A percentile compares a stretch with the other conserved stretches of the same genome.
These are phyloP conservation scores for Epinotia demarniana DNA, from an alignment of 2,888 invertebrate genomes.

Conservation along the genomic window DNA sequence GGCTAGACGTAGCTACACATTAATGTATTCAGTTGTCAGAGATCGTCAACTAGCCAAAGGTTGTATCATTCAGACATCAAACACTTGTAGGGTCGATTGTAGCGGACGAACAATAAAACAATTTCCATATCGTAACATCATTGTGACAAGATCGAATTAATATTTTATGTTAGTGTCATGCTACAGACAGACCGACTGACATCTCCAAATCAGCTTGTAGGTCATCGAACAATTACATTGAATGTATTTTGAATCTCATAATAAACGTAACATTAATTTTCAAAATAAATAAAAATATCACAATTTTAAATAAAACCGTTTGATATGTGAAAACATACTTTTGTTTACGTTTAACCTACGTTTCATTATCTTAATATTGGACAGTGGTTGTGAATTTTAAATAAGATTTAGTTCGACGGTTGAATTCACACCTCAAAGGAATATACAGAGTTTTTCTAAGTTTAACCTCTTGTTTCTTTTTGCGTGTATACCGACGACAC, in stretches of 20 bases:
- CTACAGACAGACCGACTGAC: slow-evolving; percentile 58
- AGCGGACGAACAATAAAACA: slow-evolving; percentile 51
- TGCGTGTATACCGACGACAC: slow-evolving; percentile 53
- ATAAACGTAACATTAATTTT: background rate
- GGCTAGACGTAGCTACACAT: background rate
- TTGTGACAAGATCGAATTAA: slow-evolving; percentile 75
- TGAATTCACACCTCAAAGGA: background rate
- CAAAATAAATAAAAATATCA: background rate
- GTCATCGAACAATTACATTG: slow-evolving; percentile 73
- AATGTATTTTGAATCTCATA: slow-evolving; percentile 22
- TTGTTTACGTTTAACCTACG: too few relatives aligned
- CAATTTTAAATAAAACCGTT: too few relatives aligned
- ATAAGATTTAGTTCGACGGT: too few relatives aligned
- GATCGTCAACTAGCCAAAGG: slow-evolving; percentile 43
- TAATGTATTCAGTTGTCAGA: slow-evolving; percentile 42
- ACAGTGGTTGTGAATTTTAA: background rate
- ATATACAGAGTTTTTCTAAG: slow-evolving; percentile 11
- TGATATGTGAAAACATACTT: too few relatives aligned
- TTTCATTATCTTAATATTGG: background rate
- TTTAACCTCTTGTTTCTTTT: slow-evolving; percentile 12
- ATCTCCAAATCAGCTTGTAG: slow-evolving; percentile 65
- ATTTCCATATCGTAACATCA: slow-evolving; percentile 65
- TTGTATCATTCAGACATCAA: slow-evolving; percentile 45
- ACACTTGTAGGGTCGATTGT: slow-evolving; percentile 44
- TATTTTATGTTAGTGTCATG: slow-evolving; percentile 54